Base-by-base conservation (phyloP, 2,888 invertebrate species). In the Tanytarsus gracilentus region DNA sequence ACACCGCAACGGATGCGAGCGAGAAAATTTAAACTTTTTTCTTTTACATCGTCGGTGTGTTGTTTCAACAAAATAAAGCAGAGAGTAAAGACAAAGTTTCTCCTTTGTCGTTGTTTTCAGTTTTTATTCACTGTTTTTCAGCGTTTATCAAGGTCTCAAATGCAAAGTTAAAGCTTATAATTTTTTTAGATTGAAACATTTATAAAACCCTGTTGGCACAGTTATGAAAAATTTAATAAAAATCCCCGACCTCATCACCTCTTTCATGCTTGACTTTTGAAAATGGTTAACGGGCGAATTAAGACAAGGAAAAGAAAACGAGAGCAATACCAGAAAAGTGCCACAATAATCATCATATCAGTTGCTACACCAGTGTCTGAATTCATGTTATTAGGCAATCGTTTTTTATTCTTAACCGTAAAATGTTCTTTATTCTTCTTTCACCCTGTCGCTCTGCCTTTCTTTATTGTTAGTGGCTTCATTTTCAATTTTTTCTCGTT, bases 351-450 rank as follows among this genome's bases (percentile, higher is more conserved):
- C 55, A 36, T 56, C 39, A 56, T 40, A 56, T 56, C 2, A 44
- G 44, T 18, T 49, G n/a, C 40, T 40, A 27, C 30, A 23, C 58
- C 27, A 58, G 16, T 30, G 44, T n/a, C n/a, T n/a, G 48, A 30
- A 58, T 58, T 58, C 58, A 48, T 40, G 40, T 58, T 58, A 58
- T 58, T 58, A 48, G 14, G 58, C 40, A 58, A 58, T 58, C 58
- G 29, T 30, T 48, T 58, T 58, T 58, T 58, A 58, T 58, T 58
- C 29, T 21, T 18, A 48, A 58, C 58, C 58, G 58, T 58, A 58
- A 58, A 58, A 58, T 29, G 48, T 29, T 58, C 58, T 58, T 58
- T 58, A 58, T 58, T 44, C 26, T 40, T 14, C 40, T 44, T 48
- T 58, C 48, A 29, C 30, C 29, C 40, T 16, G 2, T 27, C 27